These are phyloP conservation scores for Chironomus tepperi DNA, from an alignment of 1,140 invertebrate genomes.

Conservation along the genomic window DNA sequence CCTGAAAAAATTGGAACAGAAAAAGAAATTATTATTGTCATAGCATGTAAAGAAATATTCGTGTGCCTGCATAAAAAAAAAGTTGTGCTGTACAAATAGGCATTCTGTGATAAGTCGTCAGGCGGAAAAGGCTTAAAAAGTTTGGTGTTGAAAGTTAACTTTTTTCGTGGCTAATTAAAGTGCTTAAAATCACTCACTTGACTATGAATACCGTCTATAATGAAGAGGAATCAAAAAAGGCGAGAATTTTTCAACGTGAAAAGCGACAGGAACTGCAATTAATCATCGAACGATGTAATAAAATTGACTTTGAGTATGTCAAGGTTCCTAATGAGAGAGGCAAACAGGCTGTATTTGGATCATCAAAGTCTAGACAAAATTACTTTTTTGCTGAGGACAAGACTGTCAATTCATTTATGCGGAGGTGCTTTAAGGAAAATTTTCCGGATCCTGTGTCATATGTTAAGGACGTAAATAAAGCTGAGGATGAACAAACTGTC, in stretches of 20 bases:
- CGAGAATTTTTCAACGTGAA: neutral
- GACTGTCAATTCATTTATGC: neutral
- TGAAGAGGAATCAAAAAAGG: slow-evolving; percentile 8
- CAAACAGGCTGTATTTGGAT: neutral
- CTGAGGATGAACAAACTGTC: neutral
- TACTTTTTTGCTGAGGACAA: neutral
- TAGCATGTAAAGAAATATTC: no score
- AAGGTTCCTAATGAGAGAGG: neutral
- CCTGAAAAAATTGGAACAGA: neutral
- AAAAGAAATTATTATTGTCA: neutral
- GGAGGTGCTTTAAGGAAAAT: neutral
- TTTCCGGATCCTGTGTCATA: neutral
- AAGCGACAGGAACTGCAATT: neutral
- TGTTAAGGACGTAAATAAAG: neutral
- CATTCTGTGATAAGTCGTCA: neutral
- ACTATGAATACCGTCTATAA: neutral
- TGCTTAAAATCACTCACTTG: neutral
- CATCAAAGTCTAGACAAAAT: neutral
- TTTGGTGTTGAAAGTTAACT: neutral
- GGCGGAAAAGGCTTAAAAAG: neutral
- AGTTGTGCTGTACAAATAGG: neutral
- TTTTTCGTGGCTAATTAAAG: neutral
- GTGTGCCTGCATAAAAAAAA: no score
- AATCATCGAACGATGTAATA: neutral
- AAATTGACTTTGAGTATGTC: slow-evolving; percentile 1